Evolutionary conservation across 2,797 vertebrate genomes (phyloP), one percentile per base, ranked within the genome.

Genomic region (Mormyrus hasselquistii): DNA sequence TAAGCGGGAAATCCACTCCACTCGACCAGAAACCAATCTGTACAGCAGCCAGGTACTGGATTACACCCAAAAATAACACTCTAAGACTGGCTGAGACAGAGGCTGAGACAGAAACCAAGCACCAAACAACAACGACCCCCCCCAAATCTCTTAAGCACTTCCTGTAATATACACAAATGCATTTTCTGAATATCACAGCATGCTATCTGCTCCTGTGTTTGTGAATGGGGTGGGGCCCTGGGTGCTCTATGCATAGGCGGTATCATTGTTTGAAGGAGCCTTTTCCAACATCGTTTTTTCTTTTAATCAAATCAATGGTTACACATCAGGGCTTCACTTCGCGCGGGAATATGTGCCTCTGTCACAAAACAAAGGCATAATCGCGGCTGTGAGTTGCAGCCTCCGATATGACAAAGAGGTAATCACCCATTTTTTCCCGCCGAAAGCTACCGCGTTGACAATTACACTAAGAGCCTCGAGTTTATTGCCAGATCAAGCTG

Each of bases 401-500:
- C 25, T 19, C 57, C 16, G 25, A 89, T 52, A 65, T 22, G 79
- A 89, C 82, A 86, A 69, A 69, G 25, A 29, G 62, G 83, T 52
- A 38, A 89, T 86, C 88, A 50, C n/a, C 79, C 82, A 82, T 25
- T 44, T 44, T 73, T 73, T n/a, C 47, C 49, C 10, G 59, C 57
- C 29, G 88, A 69, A 59, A 52, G 47, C 44, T 22, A 47, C 16
- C 14, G 55, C 38, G 84, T 83, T 57, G 49, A 87, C 85, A 89
- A 87, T 89, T 76, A 87, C 85, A 55, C 84, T 76, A 79, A 86
- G 25, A 79, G 41, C 8, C 34, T 34, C 34, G 47, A 87, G 87
- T 87, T 89, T 87, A 89, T 89, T 62, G 47, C 82, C 53, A 53
- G 55, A 59, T 85, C 57, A 44, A 87, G 50, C 50, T 38, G 89